Percentiles rank a stretch among this genome's conserved stretches.
phyloP scores from a whole-genome alignment of 23 tunicate genomes.

The Halocynthia roretzi region DNA sequence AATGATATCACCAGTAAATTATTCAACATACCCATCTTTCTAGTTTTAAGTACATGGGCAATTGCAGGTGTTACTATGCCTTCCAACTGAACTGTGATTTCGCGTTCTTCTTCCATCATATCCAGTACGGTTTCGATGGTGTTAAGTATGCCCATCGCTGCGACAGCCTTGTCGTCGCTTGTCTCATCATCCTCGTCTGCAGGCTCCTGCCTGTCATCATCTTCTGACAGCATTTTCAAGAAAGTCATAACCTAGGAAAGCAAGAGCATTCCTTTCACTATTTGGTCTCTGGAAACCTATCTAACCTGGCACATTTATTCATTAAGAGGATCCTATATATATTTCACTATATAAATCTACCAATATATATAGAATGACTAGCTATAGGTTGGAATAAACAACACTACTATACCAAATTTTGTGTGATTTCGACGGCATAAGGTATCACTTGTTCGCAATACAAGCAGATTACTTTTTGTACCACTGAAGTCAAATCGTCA shows the following conservation, averaged over 20 bases:
- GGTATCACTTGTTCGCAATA: conserved; percentile 94
- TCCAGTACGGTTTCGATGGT: conserved; percentile 94
- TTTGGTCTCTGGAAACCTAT: no score
- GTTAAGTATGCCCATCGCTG: conserved; percentile 89
- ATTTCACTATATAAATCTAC: neutral
- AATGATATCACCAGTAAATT: neutral
- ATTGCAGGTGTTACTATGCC: conserved; percentile 75
- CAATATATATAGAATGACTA: neutral
- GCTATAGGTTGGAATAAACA: no score
- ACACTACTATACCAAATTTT: conserved; percentile 71
- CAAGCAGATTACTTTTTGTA: conserved; percentile 83
- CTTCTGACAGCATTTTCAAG: conserved; percentile 40
- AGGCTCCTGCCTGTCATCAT: conserved; percentile 17
- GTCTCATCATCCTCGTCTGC: conserved; percentile 57
- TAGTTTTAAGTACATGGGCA: conserved; percentile 73
- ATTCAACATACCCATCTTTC: conserved; percentile 51
- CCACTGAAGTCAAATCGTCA: conserved; percentile 86
- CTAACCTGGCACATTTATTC: no score
- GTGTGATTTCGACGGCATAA: conserved; percentile 93
- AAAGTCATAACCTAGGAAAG: conserved; percentile 56
- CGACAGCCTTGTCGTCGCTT: conserved; percentile 59
- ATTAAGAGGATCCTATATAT: no score
- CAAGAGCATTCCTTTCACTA: neutral
- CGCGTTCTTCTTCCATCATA: conserved; percentile 88
- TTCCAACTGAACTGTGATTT: conserved; percentile 78